Evolutionary conservation across 23 tunicate species (phyloP).

Genomic region (Botrylloides violaceus): DNA sequence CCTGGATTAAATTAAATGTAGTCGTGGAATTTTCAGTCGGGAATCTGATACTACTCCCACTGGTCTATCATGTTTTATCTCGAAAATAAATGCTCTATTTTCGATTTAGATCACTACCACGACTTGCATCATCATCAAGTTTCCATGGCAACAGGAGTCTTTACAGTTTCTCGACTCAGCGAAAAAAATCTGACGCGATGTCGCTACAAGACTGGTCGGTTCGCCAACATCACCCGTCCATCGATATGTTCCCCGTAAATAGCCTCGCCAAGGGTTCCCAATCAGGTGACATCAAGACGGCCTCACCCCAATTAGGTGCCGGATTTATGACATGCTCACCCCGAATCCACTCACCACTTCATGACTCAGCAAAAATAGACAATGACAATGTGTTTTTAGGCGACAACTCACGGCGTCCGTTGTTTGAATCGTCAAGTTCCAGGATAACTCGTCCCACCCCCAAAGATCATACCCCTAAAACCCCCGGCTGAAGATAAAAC

Average conservation of each 20-base stretch:
- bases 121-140: conserved; percentile 57
- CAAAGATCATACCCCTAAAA: conserved; percentile 14
- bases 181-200: not conserved
- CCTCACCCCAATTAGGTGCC: too few species aligned
- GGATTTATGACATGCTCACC: too few species aligned
- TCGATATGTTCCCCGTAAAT: conserved; percentile 69
- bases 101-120: conserved; percentile 49
- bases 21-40: too few species aligned
- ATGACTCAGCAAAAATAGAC: not conserved
- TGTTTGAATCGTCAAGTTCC: not conserved
- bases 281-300: too few species aligned
- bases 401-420: conserved; percentile 3
- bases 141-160: conserved; percentile 15
- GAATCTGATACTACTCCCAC: too few species aligned
- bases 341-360: too few species aligned
- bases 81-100: too few species aligned
- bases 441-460: not conserved
- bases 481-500: conserved; percentile 18
- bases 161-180: conserved; percentile 12
- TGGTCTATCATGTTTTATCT: too few species aligned
- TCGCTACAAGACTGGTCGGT: conserved; percentile 19
- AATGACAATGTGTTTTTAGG: conserved; percentile 12
- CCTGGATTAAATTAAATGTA: too few species aligned
- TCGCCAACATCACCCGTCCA: conserved; percentile 68
- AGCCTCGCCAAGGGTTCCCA: not conserved